Conservation (phyloP, 2,797 vertebrate genomes). For the Gambelia wislizenii region DNA sequence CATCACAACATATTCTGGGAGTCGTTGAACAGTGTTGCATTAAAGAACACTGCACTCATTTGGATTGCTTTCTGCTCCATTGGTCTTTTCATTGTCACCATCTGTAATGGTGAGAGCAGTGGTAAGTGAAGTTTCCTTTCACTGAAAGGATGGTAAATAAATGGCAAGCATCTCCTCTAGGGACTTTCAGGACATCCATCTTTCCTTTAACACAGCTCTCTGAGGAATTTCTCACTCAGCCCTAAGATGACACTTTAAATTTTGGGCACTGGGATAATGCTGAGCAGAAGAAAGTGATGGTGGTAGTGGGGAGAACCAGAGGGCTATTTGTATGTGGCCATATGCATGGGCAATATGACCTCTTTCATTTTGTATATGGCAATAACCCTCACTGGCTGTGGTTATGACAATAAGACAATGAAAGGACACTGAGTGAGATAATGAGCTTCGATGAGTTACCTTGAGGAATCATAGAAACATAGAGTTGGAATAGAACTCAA, state of each 20-base stretch:
- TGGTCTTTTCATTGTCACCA: constrained; percentile 11
- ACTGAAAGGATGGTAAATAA: neutral
- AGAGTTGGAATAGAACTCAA: no score
- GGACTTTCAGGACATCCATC: neutral
- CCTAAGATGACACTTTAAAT: neutral
- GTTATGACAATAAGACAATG: neutral
- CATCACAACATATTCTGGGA: neutral
- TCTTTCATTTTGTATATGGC: neutral
- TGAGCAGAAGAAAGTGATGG: neutral
- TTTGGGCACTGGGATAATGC: neutral
- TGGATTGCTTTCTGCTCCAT: constrained; percentile 26
- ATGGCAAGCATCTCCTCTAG: neutral
- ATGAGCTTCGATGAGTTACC: neutral
- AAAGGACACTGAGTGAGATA: neutral
- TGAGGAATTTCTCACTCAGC: neutral
- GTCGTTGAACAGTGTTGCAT: constrained; percentile 5
- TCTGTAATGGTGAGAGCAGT: neutral
- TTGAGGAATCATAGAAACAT: no score
- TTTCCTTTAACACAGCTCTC: neutral
- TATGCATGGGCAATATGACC: neutral
- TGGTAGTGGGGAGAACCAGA: neutral
- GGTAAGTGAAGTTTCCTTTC: constrained; percentile 12
- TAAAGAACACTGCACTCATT: constrained; percentile 5
- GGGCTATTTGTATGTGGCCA: neutral
- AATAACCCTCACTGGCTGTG: neutral